Conservation (phyloP, 2,113 vertebrate genomes). For the Tapirus terrestris region DNA sequence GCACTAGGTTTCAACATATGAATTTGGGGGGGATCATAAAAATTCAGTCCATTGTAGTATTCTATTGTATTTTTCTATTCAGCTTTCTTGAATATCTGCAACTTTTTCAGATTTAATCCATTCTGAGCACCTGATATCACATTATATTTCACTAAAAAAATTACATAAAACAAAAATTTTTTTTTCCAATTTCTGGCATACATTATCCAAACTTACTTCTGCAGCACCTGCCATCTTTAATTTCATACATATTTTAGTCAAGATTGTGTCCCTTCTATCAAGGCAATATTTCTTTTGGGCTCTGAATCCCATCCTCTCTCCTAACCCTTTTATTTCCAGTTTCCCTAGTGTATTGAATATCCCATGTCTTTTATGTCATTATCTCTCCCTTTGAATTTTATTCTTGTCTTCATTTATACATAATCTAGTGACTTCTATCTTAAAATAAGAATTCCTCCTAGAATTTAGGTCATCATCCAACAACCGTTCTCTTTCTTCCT, state of each 20-base stretch:
- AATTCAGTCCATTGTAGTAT: not conserved
- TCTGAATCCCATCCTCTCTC: not conserved
- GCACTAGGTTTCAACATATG: not conserved
- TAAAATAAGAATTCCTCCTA: not conserved
- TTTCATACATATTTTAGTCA: not conserved
- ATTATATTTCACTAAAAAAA: not conserved
- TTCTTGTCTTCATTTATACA: not conserved
- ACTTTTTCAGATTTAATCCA: not conserved
- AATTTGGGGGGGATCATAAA: not conserved
- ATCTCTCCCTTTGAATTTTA: not conserved
- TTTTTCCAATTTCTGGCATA: not conserved
- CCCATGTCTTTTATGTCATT: not conserved
- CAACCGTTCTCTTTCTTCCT: not conserved
- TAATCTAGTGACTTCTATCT: not conserved
- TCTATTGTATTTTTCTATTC: not conserved
- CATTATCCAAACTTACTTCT: not conserved
- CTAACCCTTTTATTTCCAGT: not conserved
- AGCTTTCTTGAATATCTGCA: not conserved
- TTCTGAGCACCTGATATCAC: not conserved
- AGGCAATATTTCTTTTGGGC: not conserved
- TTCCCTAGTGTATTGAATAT: not conserved
- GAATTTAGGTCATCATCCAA: not conserved
- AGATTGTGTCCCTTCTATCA: not conserved
- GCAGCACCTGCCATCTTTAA: not conserved
- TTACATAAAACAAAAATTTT: not conserved